Conservation (phyloP, 2,113 vertebrate species). For the Eublepharis macularius region DNA sequence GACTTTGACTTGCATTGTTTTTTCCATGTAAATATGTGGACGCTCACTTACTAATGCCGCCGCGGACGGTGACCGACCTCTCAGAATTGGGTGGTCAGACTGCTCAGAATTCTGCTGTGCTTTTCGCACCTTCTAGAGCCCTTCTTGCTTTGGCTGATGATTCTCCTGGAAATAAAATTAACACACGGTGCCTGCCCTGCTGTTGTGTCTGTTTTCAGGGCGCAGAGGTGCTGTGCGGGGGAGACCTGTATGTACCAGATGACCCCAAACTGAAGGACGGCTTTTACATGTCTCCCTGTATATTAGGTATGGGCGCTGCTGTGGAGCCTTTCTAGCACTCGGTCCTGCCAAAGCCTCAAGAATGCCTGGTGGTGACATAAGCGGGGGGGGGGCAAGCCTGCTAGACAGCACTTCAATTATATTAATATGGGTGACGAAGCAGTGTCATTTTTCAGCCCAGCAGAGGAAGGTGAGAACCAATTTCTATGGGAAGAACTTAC, state of each 20-base stretch:
- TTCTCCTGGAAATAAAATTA: too few species aligned
- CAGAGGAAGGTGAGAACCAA: too few species aligned
- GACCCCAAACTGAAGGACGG: conserved; percentile 89
- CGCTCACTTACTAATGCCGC: too few species aligned
- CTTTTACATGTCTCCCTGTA: conserved; percentile 91
- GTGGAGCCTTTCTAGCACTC: not conserved
- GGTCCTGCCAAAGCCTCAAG: not conserved
- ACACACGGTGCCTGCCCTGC: not conserved
- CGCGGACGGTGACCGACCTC: too few species aligned
- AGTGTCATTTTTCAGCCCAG: not conserved
- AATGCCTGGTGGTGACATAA: not conserved
- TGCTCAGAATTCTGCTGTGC: too few species aligned
- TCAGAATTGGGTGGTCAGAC: too few species aligned
- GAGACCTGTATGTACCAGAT: conserved; percentile 79
- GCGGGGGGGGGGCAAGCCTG: too few species aligned
- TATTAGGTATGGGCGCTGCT: conserved; percentile 87
- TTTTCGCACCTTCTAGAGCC: too few species aligned
- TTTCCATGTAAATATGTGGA: too few species aligned
- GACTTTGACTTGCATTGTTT: too few species aligned
- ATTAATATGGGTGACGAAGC: not conserved
- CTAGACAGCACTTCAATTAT: not conserved
- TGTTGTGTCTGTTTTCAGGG: conserved; percentile 77
- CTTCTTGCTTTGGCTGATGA: not conserved
- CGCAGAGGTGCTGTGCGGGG: conserved; percentile 89
- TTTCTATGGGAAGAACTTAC: not conserved